Percentiles rank a stretch among this genome's conserved stretches.
phyloP scores from a whole-genome alignment of 2,888 invertebrate genomes.

The Phlogophora meticulosa region DNA sequence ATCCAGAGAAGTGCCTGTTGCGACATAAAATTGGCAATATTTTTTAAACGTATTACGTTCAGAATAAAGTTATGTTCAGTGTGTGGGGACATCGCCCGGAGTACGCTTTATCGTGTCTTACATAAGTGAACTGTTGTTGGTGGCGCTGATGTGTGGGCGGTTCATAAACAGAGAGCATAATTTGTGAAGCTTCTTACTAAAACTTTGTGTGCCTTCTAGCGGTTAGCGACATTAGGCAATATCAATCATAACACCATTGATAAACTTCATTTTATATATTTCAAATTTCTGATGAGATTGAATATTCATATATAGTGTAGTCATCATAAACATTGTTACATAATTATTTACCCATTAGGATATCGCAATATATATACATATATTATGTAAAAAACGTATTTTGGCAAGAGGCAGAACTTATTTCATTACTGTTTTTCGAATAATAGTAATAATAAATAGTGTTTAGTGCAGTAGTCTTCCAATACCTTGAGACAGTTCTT shows the following conservation, averaged over 20 bases:
- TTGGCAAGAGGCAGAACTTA: constrained; percentile 73
- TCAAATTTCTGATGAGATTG: constrained; percentile 72
- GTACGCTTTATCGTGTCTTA: constrained; percentile 56
- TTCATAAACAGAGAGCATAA: constrained; percentile 74
- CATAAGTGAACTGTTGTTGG: constrained; percentile 59
- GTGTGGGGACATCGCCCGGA: constrained; percentile 71
- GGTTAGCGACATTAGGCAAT: constrained; percentile 89
- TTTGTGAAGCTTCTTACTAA: constrained; percentile 90
- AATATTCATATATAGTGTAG: constrained; percentile 73
- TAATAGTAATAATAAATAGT: constrained; percentile 86
- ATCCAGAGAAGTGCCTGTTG: constrained; percentile 91
- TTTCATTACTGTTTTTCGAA: constrained; percentile 83
- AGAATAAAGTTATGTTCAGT: constrained; percentile 83
- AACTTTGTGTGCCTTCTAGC: constrained; percentile 91
- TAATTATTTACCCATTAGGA: constrained; percentile 79
- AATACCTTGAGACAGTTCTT: constrained; percentile 86
- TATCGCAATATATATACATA: constrained; percentile 75
- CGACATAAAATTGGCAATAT: constrained; percentile 91
- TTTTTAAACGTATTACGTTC: constrained; percentile 88
- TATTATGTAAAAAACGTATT: constrained; percentile 73
- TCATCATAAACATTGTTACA: constrained; percentile 75
- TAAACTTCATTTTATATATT: constrained; percentile 77
- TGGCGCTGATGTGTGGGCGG: constrained; percentile 48
- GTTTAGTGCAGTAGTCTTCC: constrained; percentile 91
- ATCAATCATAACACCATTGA: constrained; percentile 85